Evolutionary conservation across 2,888 invertebrate genomes (phyloP), one percentile per base, ranked within the genome.

Genomic region (Macaria notata): DNA sequence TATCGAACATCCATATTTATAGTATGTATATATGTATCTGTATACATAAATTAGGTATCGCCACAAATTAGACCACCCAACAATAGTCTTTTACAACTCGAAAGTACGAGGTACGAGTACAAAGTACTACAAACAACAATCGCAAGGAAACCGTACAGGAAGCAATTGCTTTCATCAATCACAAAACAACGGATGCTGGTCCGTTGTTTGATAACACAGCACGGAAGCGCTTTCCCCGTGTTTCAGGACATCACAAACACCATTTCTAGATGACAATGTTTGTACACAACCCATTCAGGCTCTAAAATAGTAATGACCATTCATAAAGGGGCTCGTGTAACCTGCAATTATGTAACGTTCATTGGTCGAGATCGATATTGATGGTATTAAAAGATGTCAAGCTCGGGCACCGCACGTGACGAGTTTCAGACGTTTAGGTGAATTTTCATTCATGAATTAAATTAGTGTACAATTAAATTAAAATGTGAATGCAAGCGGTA

Each of bases 221-320:
- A 58, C 74, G 78, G 79, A 79, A 73, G 75, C 68, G 72, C 63
- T 78, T 72, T 71, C 74, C 38, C 38, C 45, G 8, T 49, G 74
- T 74, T 75, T 70, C 70, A 50, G 71, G 67, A 60, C 63, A 62
- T 58, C 63, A 31, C 41, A 54, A 57, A 44, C 48, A 55, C 44
- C 30, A 51, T 50, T 62, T 52, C 54, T 49, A 55, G 43, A 59
- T 54, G 56, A 43, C 55, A 59, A 56, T 58, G 49, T 60, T 53
- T 50, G 54, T 54, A 56, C 42, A 48, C 55, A 59, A 36, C 19
- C 51, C 49, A 61, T 61, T 61, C 54, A 61, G n/a, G 30, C 41
- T 59, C 70, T 71, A 68, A 41, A 75, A 75, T 76, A 78, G 75
- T 70, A 71, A 64, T 66, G 66, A 68, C 59, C 79, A 78, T 80